Conservation (phyloP, 2,797 vertebrate genomes). For the Sebastes diaconus region DNA sequence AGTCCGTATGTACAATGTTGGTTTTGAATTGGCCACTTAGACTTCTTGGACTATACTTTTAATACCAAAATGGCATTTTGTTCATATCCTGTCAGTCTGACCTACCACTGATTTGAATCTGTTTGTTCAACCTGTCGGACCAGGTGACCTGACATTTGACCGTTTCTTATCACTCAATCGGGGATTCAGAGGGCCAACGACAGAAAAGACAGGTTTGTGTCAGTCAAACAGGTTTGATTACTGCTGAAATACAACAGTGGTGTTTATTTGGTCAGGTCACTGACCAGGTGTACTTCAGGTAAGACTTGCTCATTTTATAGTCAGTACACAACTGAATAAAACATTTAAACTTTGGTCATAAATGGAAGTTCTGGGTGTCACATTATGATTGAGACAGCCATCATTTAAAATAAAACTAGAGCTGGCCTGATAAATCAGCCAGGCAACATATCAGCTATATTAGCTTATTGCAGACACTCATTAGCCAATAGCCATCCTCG, state of each 20-base stretch:
- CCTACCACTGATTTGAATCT: background rate
- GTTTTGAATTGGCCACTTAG: background rate
- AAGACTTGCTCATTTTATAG: background rate
- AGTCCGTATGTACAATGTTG: accelerated
- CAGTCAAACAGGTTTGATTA: slow-evolving; percentile 3
- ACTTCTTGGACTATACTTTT: background rate
- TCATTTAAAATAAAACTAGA: background rate
- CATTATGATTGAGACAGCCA: background rate
- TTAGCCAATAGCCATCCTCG: too few species aligned
- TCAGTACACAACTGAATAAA: background rate
- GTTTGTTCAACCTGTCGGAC: slow-evolving; percentile 7
- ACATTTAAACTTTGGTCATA: background rate
- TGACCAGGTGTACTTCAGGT: slow-evolving; percentile 25
- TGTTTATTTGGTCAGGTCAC: slow-evolving; percentile 30
- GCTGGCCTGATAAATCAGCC: too few species aligned
- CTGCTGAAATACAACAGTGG: background rate
- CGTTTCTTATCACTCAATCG: slow-evolving; percentile 8
- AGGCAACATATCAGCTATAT: too few species aligned
- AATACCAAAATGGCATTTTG: background rate
- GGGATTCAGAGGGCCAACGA: background rate
- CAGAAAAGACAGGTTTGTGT: background rate
- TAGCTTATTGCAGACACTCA: too few species aligned
- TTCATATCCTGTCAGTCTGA: background rate
- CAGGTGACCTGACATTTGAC: slow-evolving; percentile 12
- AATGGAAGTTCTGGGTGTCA: background rate